Evolutionary conservation across 2,888 invertebrate genomes (phyloP), one percentile per base, ranked within the genome.

Genomic region (Hoplodrina ambigua): DNA sequence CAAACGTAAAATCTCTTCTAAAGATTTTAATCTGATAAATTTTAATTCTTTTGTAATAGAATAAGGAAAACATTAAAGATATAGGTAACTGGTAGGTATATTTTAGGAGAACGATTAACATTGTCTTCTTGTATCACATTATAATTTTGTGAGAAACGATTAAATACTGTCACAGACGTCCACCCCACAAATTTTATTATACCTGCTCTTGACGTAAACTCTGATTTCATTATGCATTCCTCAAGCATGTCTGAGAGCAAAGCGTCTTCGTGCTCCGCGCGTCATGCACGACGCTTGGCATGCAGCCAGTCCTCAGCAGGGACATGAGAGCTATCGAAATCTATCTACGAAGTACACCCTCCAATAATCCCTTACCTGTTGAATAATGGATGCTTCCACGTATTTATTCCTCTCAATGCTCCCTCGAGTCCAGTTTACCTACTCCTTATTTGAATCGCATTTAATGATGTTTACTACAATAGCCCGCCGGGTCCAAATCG

Each of bases 351-450:
- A 80, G 84, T 84, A 82, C 82, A 85, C 80, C 82, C 80, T 78
- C 84, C 85, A 81, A 87, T 85, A 84, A 86, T 84, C 86, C 84
- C 85, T 87, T 89, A 92, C 92, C 92, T 92, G 91, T 92, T 93
- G 92, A 92, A 91, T 92, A 88, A 92, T 91, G 89, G 81, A 91
- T 90, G 73, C 70, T 81, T 61, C 75, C 64, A 70, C 69, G 71
- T 79, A 83, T 84, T 76, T 86, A 85, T 85, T 85, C 79, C 77
- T 75, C 57, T 65, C 46, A 72, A 67, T 67, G 64, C 69, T 75
- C 85, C 79, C 81, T 65, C 4, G 80, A 73, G 83, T 78, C 78
- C 61, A 78, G 56, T 83, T 76, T 72, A 75, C 71, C 58, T 69
- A 78, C 44, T 78, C 64, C 80, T 85, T 88, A 88, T 89, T 88